Evolutionary conservation across 2,797 vertebrate genomes (phyloP).

Genomic region (Echeneis naucrates): DNA sequence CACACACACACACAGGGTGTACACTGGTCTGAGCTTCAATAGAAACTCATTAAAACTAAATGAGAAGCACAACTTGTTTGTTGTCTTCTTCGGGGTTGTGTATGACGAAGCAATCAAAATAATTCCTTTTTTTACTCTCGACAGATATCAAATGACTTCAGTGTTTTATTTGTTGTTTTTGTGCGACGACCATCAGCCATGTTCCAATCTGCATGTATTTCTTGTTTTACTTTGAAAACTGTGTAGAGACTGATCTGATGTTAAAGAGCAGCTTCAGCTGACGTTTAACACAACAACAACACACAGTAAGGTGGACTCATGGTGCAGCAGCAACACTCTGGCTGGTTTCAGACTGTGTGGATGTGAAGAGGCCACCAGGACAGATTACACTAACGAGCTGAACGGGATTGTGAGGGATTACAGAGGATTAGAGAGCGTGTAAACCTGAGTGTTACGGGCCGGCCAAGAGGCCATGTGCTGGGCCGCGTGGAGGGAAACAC

Average conservation of each 20-base stretch:
- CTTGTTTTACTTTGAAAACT: not conserved
- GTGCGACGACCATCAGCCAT: not conserved
- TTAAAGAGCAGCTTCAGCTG: too few relatives aligned
- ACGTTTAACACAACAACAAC: too few relatives aligned
- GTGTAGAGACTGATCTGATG: not conserved
- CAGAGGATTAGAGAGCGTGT: constrained; percentile 51
- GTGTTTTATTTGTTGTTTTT: too few relatives aligned
- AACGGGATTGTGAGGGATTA: constrained; percentile 74
- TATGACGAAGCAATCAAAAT: too few relatives aligned
- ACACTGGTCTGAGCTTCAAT: too few relatives aligned
- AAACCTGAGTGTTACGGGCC: constrained; percentile 46
- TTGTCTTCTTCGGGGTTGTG: too few relatives aligned
- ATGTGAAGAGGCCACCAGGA: constrained; percentile 32
- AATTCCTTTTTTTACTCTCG: too few relatives aligned
- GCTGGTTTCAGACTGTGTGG: constrained; percentile 1
- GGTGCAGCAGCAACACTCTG: constrained; percentile 18
- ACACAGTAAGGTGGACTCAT: constrained; percentile 13
- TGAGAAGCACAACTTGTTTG: too few relatives aligned
- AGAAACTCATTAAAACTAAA: too few relatives aligned
- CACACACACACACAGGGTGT: too few relatives aligned
- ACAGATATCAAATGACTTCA: too few relatives aligned
- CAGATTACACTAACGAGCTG: constrained; percentile 74
- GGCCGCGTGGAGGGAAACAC: constrained; percentile 46
- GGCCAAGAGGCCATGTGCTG: constrained; percentile 49
- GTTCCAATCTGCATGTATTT: not conserved